These are phyloP conservation scores for Beris morrisii DNA, from an alignment of 2,888 invertebrate genomes.

Conservation along the genomic window DNA sequence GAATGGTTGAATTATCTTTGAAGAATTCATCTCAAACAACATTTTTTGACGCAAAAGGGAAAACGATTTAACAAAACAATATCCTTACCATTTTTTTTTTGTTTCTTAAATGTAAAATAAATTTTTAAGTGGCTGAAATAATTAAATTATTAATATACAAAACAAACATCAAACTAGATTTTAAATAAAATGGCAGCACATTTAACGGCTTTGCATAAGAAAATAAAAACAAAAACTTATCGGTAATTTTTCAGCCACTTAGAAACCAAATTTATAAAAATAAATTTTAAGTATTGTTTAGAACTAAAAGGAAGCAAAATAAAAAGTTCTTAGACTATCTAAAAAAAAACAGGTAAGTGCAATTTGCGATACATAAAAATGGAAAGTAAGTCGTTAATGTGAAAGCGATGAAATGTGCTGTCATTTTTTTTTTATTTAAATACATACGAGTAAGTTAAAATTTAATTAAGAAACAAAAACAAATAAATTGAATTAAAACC, in stretches of 20 bases:
- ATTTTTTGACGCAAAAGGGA: no score
- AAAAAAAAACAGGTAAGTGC: constrained; percentile 35
- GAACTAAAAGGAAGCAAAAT: constrained; percentile 11
- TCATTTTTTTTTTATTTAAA: constrained; percentile 41
- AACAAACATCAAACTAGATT: constrained; percentile 20
- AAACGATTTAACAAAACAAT: constrained; percentile 9
- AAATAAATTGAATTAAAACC: no score
- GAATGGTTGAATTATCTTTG: no score
- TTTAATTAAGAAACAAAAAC: no score
- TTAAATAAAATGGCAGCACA: constrained; percentile 36
- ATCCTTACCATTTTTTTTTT: constrained; percentile 15
- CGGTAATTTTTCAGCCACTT: constrained; percentile 8
- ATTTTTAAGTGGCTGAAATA: constrained; percentile 20
- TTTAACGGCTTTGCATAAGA: constrained; percentile 28
- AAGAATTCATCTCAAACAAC: no score
- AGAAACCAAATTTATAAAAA: constrained; percentile 6
- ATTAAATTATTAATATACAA: constrained; percentile 1
- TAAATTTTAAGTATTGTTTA: neutral
- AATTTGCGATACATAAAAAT: constrained; percentile 48
- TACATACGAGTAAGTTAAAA: no score
- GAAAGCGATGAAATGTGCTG: constrained; percentile 44
- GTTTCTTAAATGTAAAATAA: neutral
- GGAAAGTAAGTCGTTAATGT: constrained; percentile 30
- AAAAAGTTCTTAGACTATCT: neutral
- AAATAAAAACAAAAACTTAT: neutral